Base-by-base conservation (phyloP, 2,113 vertebrate genomes). In the Otolemur garnettii region DNA sequence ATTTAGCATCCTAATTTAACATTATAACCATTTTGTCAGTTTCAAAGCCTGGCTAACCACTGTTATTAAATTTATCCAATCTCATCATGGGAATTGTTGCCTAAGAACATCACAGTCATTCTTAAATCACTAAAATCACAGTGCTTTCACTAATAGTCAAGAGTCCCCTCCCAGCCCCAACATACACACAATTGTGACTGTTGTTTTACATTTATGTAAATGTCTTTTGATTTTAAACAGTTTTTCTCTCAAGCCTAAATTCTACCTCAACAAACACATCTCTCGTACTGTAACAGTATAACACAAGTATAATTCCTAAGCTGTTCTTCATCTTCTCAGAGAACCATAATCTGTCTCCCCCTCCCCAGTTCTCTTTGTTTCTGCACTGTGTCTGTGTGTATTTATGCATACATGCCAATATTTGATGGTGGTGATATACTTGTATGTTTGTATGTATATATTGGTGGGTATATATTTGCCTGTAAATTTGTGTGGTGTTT, bases 351-450 rank as follows among this genome's bases (percentile, higher is more conserved):
- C n/a, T 53, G 18, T 35, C 15, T 59, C 19, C 77, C 22, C 87
- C 12, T 53, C 18, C 42, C 57, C 50, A 18, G 19, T 57, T 74
- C 57, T 62, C 30, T 42, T 45, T 64, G 30, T 24, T 55, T 91
- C 15, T 62, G n/a, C 45, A 68, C 17, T 59, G 10, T 53, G 4
- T 68, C 8, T 55, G 9, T 57, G 6, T 59, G 75, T 17, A 17
- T 5, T 24, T 15, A 1, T 24, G 4, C 4, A 21, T 6, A 0
- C 4, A 14, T 3, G 4, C 3, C 45, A 14, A 21, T 87, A 17
- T 74, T 42, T 60, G 24, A 15, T 35, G 5, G 1, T 38, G 50
- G 1, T 38, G 50, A 78, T 42, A 53, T 9, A 33, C 11, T 5
- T 33, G 3, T 72, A 18, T 60, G 9, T 14, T 26, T 28, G 7